Percentiles rank a stretch among this genome's conserved stretches.
Evolutionary conservation across 2,888 invertebrate genomes (phyloP).

Genomic region (Agriopis marginaria): DNA sequence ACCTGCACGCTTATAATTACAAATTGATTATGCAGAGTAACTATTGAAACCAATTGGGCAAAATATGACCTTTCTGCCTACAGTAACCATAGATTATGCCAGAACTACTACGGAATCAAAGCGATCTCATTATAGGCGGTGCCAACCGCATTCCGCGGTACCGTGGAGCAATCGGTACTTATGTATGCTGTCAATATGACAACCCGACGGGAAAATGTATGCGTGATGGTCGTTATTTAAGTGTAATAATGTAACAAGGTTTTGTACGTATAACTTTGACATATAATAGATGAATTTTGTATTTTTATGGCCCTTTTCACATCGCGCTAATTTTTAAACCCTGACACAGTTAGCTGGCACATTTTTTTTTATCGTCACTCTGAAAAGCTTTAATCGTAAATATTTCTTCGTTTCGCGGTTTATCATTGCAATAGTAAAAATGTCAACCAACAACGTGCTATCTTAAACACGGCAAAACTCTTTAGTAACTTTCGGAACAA

Average conservation of each 20-base stretch:
- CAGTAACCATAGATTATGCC: conserved; percentile 26
- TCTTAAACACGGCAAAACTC: too few relatives aligned
- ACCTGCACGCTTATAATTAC: conserved; percentile 1
- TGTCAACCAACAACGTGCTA: too few relatives aligned
- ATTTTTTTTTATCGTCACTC: too few relatives aligned
- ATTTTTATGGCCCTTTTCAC: too few relatives aligned
- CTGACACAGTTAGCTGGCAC: too few relatives aligned
- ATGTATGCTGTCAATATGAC: conserved; percentile 16
- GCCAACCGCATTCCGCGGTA: conserved; percentile 34
- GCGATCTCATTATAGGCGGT: conserved; percentile 29
- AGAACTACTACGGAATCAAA: conserved; percentile 25
- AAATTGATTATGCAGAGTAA: conserved; percentile 4
- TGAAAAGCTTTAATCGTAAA: too few relatives aligned
- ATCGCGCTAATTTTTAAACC: too few relatives aligned
- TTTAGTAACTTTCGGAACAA: too few relatives aligned
- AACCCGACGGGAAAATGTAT: conserved; percentile 17
- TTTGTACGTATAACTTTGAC: neutral
- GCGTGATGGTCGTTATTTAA: conserved; percentile 10
- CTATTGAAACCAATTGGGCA: conserved; percentile 22
- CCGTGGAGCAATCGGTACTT: conserved; percentile 21
- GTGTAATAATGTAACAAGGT: neutral
- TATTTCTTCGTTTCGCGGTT: too few relatives aligned
- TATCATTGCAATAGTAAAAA: too few relatives aligned
- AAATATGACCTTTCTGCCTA: conserved; percentile 31
- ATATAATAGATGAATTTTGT: neutral